Conservation (phyloP, 2,888 invertebrate genomes). For the Steinernema scapterisci region DNA sequence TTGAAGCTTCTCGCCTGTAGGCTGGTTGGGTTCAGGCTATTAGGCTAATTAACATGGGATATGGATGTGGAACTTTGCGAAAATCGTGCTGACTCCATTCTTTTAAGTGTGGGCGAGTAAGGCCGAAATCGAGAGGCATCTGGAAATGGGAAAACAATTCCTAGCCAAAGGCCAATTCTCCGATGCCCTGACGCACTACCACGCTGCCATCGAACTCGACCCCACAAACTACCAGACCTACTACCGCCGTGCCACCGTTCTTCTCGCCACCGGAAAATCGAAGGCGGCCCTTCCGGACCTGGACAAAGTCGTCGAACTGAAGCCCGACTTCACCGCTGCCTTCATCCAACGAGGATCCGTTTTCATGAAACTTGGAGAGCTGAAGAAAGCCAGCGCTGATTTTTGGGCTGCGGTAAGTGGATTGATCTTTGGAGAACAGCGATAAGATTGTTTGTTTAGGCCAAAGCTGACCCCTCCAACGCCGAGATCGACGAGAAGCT, state of each 20-base stretch:
- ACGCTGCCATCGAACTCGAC: conserved; percentile 96
- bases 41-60: no score
- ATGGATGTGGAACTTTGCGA: no score
- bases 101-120: conserved; percentile 45
- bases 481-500: conserved; percentile 78
- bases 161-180: conserved; percentile 88
- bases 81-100: neutral
- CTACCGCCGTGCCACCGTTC: conserved; percentile 82
- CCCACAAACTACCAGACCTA: conserved; percentile 92
- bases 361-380: conserved; percentile 79
- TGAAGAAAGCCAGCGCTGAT: conserved; percentile 58
- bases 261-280: conserved; percentile 91
- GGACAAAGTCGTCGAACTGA: conserved; percentile 86
- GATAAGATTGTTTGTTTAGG: conserved; percentile 69
- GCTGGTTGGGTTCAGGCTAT: no score
- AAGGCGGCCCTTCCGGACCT: conserved; percentile 93
- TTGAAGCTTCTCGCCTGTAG: no score
- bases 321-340: conserved; percentile 88
- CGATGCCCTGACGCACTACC: conserved; percentile 94
- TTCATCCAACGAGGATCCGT: conserved; percentile 81
- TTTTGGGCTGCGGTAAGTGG: conserved; percentile 57
- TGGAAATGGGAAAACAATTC: conserved; percentile 89
- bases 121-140: conserved; percentile 84
- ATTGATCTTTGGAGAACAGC: conserved; percentile 17
- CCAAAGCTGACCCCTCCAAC: conserved; percentile 79